Percentiles rank a stretch among this genome's conserved stretches.
Conservation (phyloP, 2,888 invertebrate genomes). For the Sinentomon sp. region DNA sequence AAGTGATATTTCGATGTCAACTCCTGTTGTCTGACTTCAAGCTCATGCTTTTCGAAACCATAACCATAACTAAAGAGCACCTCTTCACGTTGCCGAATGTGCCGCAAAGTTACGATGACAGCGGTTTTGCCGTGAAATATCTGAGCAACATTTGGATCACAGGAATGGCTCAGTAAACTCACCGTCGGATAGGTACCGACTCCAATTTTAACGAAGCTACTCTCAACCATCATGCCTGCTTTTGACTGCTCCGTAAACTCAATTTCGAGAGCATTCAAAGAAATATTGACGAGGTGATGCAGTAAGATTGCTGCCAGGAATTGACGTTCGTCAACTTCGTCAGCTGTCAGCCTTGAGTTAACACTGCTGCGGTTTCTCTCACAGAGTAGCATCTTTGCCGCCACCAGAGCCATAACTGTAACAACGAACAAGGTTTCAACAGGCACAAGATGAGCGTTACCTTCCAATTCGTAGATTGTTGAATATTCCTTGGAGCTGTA, state of each 20-base stretch:
- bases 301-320: constrained; percentile 35
- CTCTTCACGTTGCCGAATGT: constrained; percentile 36
- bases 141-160: constrained; percentile 50
- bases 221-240: too few species aligned
- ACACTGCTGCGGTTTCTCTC: too few species aligned
- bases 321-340: constrained; percentile 10
- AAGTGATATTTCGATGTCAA: constrained; percentile 52
- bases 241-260: constrained; percentile 23
- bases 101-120: constrained; percentile 30
- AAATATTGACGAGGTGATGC: constrained; percentile 46
- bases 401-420: constrained; percentile 30
- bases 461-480: constrained; percentile 30
- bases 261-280: constrained; percentile 61
- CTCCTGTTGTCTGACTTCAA: constrained; percentile 26
- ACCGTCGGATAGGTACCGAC: constrained; percentile 46
- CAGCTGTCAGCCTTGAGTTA: too few species aligned
- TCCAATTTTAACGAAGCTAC: constrained; percentile 28
- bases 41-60: constrained; percentile 38
- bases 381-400: too few species aligned
- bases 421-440: constrained; percentile 43
- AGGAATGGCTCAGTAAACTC: constrained; percentile 63
- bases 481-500: constrained; percentile 21
- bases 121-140: constrained; percentile 24
- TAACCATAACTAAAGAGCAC: constrained; percentile 54
- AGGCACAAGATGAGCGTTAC: constrained; percentile 34